Percentiles rank a stretch among this genome's conserved stretches.
These are phyloP conservation scores for Cryptoleucopteryx plumbea DNA, from an alignment of 2,113 vertebrate genomes.

Conservation along the genomic window DNA sequence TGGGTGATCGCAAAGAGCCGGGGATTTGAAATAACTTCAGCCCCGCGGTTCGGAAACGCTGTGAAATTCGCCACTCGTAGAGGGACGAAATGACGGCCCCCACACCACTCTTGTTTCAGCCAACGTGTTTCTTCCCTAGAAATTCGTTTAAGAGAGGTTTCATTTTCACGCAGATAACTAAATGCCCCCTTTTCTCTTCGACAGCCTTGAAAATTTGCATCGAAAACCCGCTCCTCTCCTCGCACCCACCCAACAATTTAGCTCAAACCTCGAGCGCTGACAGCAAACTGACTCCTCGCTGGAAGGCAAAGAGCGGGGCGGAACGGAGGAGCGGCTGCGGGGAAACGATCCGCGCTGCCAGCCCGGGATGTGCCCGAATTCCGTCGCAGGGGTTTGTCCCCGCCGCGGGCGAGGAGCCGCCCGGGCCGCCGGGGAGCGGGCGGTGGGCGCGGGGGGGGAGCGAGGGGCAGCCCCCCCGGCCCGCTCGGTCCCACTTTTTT, in stretches of 20 bases:
- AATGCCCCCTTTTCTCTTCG: neutral
- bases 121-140: neutral
- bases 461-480: neutral
- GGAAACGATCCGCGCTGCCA: neutral
- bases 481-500: neutral
- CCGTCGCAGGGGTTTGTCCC: neutral
- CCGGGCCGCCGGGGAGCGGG: no score
- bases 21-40: neutral
- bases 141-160: neutral
- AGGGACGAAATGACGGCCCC: neutral
- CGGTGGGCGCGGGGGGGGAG: neutral
- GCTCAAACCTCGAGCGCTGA: neutral
- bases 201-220: neutral
- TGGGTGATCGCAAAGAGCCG: neutral
- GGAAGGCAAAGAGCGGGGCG: neutral
- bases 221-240: neutral
- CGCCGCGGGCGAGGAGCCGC: neutral
- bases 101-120: neutral
- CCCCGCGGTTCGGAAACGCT: neutral
- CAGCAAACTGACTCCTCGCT: neutral
- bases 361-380: neutral
- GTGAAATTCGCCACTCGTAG: neutral
- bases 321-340: neutral
- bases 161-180: neutral
- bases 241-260: neutral